Evolutionary conservation across 2,888 invertebrate genomes (phyloP).

Genomic region (Formica aserva): DNA sequence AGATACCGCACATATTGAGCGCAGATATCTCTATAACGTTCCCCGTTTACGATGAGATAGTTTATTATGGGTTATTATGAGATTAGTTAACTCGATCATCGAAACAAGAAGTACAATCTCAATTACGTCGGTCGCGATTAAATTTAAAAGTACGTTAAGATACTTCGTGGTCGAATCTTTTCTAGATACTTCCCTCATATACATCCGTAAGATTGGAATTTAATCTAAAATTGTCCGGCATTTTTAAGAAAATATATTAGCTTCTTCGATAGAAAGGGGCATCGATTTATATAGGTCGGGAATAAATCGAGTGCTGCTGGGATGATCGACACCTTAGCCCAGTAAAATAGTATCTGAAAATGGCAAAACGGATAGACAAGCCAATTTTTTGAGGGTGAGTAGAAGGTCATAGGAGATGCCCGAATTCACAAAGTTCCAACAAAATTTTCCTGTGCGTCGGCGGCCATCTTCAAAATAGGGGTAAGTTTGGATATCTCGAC

Average conservation of each 20-base stretch:
- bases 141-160: not conserved
- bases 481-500: no score
- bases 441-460: no score
- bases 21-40: not conserved
- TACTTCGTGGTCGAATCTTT: not conserved
- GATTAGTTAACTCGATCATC: constrained; percentile 2
- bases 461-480: no score
- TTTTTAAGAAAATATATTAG: not conserved
- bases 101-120: not conserved
- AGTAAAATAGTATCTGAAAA: no score
- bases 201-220: constrained; percentile 1
- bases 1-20: not conserved
- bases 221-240: not conserved
- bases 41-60: not conserved
- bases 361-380: no score
- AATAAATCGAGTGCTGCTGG: constrained; percentile 12
- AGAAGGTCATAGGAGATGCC: no score
- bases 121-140: not conserved
- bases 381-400: no score
- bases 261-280: not conserved
- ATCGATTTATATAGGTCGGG: not conserved
- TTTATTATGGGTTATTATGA: no score
- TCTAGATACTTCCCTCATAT: not conserved
- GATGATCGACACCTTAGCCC: constrained; percentile 31
- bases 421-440: no score